Conservation (phyloP, 1,140 invertebrate species). For the Microplitis demolitor region DNA sequence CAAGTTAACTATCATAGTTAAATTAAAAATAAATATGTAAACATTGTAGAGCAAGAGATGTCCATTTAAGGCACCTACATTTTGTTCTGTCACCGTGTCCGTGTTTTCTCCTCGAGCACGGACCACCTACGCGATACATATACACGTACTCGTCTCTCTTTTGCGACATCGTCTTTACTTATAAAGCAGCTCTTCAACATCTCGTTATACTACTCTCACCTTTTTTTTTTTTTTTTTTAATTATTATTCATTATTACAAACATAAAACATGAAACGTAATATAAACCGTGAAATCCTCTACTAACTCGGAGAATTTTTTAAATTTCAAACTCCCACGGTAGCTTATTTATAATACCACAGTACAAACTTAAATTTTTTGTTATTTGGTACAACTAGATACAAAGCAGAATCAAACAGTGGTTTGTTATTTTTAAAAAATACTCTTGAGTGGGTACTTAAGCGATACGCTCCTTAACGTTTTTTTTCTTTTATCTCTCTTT, state of each 20-base stretch:
- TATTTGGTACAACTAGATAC: too few species aligned
- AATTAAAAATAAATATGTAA: constrained; percentile 12
- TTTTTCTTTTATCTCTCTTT: too few species aligned
- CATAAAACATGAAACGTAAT: neutral
- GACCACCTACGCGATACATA: constrained; percentile 53
- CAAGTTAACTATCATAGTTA: neutral
- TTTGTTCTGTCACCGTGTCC: constrained; percentile 58
- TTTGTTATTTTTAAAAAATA: too few species aligned
- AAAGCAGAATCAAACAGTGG: too few species aligned
- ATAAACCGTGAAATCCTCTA: neutral
- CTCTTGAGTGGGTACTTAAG: too few species aligned
- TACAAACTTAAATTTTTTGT: too few species aligned
- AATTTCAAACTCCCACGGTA: too few species aligned
- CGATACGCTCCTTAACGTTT: too few species aligned
- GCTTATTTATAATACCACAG: too few species aligned
- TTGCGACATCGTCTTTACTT: constrained; percentile 27
- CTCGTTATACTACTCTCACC: constrained; percentile 14
- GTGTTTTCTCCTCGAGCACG: constrained; percentile 46
- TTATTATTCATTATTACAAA: constrained; percentile 33
- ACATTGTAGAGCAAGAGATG: constrained; percentile 27
- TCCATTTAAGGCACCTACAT: constrained; percentile 58
- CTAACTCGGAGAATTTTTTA: neutral
- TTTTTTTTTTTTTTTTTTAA: constrained; percentile 4
- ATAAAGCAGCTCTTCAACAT: constrained; percentile 16
- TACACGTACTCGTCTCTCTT: constrained; percentile 31